These are phyloP conservation scores for Phymorhynchus buccinoides DNA, from an alignment of 1,140 invertebrate genomes.

Conservation along the genomic window DNA sequence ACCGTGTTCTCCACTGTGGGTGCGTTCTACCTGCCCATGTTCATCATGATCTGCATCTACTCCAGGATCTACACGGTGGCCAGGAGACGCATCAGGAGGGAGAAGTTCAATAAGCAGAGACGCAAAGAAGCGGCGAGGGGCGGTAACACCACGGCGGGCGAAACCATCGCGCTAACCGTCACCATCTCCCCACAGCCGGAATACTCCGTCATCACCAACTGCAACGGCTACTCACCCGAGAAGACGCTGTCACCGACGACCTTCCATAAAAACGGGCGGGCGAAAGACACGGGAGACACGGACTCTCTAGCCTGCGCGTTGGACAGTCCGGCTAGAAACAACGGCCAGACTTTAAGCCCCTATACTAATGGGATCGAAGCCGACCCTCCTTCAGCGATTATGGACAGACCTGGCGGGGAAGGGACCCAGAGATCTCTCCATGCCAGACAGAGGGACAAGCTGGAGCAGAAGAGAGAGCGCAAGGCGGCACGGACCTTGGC, in stretches of 20 bases:
- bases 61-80: slow-evolving; percentile 70
- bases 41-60: slow-evolving; percentile 72
- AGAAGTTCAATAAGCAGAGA: slow-evolving; percentile 59
- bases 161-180: slow-evolving; percentile 39
- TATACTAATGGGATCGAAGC: slow-evolving; percentile 27
- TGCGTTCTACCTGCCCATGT: slow-evolving; percentile 73
- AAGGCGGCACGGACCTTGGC: slow-evolving; percentile 75
- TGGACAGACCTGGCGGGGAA: slow-evolving; percentile 45
- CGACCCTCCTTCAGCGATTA: slow-evolving; percentile 15
- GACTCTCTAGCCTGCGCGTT: not conserved
- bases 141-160: not conserved
- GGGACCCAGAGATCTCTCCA: slow-evolving; percentile 44
- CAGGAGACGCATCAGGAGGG: slow-evolving; percentile 67
- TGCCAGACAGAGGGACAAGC: slow-evolving; percentile 61
- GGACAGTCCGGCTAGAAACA: not conserved
- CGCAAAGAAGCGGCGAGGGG: slow-evolving; percentile 41
- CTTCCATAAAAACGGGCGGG: not conserved
- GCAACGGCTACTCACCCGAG: slow-evolving; percentile 48
- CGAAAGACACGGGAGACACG: slow-evolving; percentile 30
- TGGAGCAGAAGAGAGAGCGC: slow-evolving; percentile 74
- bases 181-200: slow-evolving; percentile 34
- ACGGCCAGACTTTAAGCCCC: not conserved
- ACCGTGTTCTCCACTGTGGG: slow-evolving; percentile 72
- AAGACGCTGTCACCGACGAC: slow-evolving; percentile 37
- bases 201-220: slow-evolving; percentile 51